These are phyloP conservation scores for Pristionchus japonicus DNA, from an alignment of 2,888 invertebrate genomes.

Conservation along the genomic window DNA sequence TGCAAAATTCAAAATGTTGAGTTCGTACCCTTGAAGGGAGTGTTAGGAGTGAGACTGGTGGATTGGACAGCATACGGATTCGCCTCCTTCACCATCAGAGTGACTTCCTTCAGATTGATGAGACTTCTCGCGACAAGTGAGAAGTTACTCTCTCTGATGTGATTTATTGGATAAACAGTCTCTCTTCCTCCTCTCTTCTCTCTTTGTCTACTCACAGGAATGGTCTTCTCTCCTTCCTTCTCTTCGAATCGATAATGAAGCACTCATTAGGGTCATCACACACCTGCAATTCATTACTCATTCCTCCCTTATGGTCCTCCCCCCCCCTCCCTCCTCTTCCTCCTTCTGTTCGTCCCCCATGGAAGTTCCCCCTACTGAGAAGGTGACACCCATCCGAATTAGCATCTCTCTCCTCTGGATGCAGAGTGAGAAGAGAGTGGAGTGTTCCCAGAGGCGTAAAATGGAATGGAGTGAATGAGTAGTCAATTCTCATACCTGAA, in stretches of 20 bases:
- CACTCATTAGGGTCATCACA: slow-evolving; percentile 57
- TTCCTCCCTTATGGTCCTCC: background rate
- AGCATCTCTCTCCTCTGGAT: background rate
- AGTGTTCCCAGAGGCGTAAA: slow-evolving; percentile 25
- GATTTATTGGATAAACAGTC: background rate
- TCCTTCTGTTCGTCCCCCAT: background rate
- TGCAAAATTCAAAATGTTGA: no score
- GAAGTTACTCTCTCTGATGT: slow-evolving; percentile 41
- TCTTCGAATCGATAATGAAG: slow-evolving; percentile 53
- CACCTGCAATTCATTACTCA: slow-evolving; percentile 49
- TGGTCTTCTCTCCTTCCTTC: slow-evolving; percentile 33
- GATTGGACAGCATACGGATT: background rate
- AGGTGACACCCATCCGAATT: background rate
- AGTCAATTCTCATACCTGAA: slow-evolving; percentile 41
- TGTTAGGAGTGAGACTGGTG: background rate
- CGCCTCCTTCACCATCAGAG: slow-evolving; percentile 30
- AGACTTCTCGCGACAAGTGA: slow-evolving; percentile 33
- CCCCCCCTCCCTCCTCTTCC: background rate
- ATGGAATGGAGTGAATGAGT: background rate
- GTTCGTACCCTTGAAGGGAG: slow-evolving; percentile 12
- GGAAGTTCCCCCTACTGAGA: background rate
- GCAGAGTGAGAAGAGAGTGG: background rate
- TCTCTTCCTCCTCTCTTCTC: background rate
- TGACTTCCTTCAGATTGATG: background rate
- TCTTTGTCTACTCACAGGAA: slow-evolving; percentile 16